Conservation (phyloP, 2,797 vertebrate species). For the Hirundo rustica region DNA sequence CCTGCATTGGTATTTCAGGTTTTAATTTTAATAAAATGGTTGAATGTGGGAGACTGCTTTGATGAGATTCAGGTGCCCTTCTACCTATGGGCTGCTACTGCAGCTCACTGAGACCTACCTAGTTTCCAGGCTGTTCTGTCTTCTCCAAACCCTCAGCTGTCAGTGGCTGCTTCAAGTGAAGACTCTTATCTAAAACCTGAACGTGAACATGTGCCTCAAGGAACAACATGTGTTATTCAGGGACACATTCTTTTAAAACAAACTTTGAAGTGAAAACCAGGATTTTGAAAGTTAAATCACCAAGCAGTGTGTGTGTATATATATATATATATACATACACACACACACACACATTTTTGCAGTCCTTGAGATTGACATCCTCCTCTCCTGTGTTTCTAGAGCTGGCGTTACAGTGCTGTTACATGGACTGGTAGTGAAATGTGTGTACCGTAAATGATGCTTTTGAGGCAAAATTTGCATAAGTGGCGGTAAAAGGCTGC, state of each 20-base stretch:
- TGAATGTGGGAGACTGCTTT: not conserved
- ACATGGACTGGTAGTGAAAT: not conserved
- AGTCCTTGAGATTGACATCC: not conserved
- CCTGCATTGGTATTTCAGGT: not conserved
- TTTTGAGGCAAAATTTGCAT: not conserved
- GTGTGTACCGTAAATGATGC: not conserved
- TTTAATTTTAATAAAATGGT: not conserved
- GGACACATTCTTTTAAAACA: not conserved
- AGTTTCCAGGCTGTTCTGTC: not conserved
- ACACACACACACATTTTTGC: not conserved
- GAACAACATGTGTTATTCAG: not conserved
- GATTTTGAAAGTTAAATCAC: not conserved
- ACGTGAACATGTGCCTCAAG: not conserved
- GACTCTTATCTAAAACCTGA: not conserved
- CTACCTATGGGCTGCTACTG: not conserved
- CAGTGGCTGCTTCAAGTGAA: not conserved
- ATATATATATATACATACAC: rapidly evolving
- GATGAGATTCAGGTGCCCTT: not conserved
- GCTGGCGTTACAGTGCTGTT: not conserved
- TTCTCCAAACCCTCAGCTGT: not conserved
- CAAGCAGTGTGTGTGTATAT: not conserved
- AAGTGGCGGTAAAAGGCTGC: not conserved
- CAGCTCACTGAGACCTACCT: not conserved
- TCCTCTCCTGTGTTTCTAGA: not conserved
- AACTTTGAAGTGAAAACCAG: not conserved